Percentiles rank a stretch among this genome's conserved stretches.
Evolutionary conservation across 2,113 vertebrate species (phyloP).

Genomic region (Tetrao urogallus): DNA sequence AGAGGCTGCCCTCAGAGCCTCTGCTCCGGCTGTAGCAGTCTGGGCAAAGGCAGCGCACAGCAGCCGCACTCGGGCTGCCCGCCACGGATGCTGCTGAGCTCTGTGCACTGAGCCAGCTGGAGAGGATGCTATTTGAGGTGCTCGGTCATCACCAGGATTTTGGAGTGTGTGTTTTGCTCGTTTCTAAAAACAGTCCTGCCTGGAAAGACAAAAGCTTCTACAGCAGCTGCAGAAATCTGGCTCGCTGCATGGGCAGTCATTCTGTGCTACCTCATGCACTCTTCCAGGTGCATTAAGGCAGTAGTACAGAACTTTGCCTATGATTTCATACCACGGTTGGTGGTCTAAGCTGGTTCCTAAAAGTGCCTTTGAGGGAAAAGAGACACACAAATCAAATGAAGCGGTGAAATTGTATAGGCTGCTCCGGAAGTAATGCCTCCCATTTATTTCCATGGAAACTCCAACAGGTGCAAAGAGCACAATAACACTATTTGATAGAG

Average conservation of each 20-base stretch:
- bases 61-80: background rate
- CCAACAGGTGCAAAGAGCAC: too few relatives aligned
- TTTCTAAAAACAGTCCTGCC: background rate
- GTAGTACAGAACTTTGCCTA: background rate
- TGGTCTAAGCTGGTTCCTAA: background rate
- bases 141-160: background rate
- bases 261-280: background rate
- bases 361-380: background rate
- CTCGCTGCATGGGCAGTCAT: background rate
- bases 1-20: background rate
- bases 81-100: background rate
- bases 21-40: background rate
- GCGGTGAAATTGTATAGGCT: background rate
- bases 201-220: background rate
- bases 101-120: background rate
- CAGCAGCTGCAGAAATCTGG: conserved; percentile 29
- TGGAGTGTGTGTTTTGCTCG: background rate
- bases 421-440: too few relatives aligned
- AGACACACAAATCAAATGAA: background rate
- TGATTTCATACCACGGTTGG: background rate
- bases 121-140: background rate
- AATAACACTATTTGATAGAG: too few relatives aligned
- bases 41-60: background rate
- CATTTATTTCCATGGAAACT: too few relatives aligned
- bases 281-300: background rate